phyloP scores from a whole-genome alignment of 2,797 vertebrate genomes.

The Pseudochaenichthys georgianus region DNA sequence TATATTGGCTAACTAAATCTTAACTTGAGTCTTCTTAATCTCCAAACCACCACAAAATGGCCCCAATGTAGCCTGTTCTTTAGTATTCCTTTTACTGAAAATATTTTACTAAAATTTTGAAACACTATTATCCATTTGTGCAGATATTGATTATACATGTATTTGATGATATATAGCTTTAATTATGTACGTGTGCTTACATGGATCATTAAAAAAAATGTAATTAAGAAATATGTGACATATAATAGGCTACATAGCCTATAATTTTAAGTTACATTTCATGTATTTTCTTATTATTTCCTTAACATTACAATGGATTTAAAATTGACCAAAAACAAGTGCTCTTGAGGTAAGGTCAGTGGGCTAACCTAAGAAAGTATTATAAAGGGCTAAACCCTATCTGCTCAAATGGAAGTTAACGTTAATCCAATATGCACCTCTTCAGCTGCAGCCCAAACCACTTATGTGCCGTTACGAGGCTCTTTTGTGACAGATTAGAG shows the following conservation, averaged over 20 bases:
- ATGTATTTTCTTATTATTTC: neutral
- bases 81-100: neutral
- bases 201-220: neutral
- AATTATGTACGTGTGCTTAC: neutral
- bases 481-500: slow-evolving; percentile 13
- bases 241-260: too few relatives aligned
- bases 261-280: neutral
- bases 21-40: neutral
- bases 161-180: neutral
- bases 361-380: neutral
- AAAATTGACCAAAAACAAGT: neutral
- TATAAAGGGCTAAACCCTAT: slow-evolving; percentile 11
- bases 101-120: neutral
- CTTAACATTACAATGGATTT: neutral
- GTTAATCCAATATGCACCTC: slow-evolving; percentile 36
- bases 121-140: neutral
- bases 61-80: neutral
- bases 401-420: slow-evolving; percentile 11
- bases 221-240: neutral
- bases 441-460: slow-evolving; percentile 28
- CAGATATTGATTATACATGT: neutral
- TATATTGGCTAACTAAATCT: slow-evolving; percentile 7
- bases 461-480: neutral
- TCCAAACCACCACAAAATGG: neutral
- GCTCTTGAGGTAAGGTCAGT: neutral